These are phyloP conservation scores for Syrmaticus mikado DNA, from an alignment of 2,113 vertebrate species.

Conservation along the genomic window DNA sequence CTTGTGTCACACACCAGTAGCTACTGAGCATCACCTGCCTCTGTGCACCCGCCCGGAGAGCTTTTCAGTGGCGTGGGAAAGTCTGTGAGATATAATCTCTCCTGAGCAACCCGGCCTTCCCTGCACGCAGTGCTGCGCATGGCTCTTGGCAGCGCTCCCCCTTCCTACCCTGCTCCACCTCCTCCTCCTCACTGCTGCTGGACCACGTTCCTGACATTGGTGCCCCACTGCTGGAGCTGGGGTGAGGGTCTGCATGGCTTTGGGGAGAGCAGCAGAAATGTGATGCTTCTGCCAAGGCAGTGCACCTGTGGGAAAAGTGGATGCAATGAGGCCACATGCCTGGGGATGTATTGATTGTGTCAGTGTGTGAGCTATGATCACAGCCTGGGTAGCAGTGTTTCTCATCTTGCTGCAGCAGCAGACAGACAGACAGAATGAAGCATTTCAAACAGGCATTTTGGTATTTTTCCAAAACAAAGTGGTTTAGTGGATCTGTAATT, in stretches of 20 bases:
- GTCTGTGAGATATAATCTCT: conserved; percentile 59
- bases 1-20: conserved; percentile 6
- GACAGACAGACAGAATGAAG: conserved; percentile 21
- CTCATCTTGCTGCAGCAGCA: fast-evolving
- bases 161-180: background rate
- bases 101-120: background rate
- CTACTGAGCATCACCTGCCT: conserved; percentile 16
- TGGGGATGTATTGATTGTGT: background rate
- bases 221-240: background rate
- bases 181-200: background rate
- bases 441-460: background rate
- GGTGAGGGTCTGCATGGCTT: fast-evolving
- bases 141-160: background rate
- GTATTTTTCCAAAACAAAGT: conserved; percentile 17
- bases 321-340: background rate
- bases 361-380: background rate
- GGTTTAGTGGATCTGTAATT: background rate
- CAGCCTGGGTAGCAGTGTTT: background rate
- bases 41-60: background rate
- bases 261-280: background rate
- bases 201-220: background rate
- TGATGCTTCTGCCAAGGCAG: background rate
- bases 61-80: conserved; percentile 12
- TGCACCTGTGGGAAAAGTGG: background rate
- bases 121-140: fast-evolving